Percentiles rank a stretch among this genome's conserved stretches.
These are phyloP conservation scores for Patella caerulea DNA, from an alignment of 2,888 invertebrate species.

Conservation along the genomic window DNA sequence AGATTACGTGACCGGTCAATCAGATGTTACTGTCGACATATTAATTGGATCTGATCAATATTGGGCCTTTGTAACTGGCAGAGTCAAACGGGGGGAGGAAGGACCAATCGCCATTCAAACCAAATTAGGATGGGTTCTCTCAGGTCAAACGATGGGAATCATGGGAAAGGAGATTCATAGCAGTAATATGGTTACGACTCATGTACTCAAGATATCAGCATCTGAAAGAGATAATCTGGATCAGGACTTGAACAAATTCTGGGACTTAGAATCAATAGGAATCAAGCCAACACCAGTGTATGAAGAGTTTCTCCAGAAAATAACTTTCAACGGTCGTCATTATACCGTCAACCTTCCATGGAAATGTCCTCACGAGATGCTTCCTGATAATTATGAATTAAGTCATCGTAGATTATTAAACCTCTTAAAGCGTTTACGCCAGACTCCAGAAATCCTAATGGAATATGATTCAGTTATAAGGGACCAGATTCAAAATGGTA, in stretches of 20 bases:
- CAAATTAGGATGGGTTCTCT: slow-evolving; percentile 8
- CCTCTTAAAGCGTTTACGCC: neutral
- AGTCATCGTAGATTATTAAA: neutral
- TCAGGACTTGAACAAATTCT: neutral
- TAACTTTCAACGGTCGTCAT: neutral
- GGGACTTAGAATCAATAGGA: slow-evolving; percentile 2
- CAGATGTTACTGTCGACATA: neutral
- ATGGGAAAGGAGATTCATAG: neutral
- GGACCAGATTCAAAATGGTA: neutral
- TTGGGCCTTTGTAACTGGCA: neutral
- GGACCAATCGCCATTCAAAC: neutral
- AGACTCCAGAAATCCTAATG: neutral
- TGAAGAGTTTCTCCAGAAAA: neutral
- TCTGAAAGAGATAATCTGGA: neutral
- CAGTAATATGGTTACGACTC: neutral
- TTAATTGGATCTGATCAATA: slow-evolving; percentile 9
- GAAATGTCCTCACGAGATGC: neutral
- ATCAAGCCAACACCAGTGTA: neutral
- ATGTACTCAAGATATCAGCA: neutral
- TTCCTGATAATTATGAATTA: neutral
- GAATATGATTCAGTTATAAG: neutral
- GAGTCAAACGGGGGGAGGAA: neutral
- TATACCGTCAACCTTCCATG: neutral
- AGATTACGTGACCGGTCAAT: neutral
- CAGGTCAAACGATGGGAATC: neutral